Conservation (phyloP, 2,113 vertebrate genomes). For the crab-eating macaque (Macaca fascicularis) region DNA sequence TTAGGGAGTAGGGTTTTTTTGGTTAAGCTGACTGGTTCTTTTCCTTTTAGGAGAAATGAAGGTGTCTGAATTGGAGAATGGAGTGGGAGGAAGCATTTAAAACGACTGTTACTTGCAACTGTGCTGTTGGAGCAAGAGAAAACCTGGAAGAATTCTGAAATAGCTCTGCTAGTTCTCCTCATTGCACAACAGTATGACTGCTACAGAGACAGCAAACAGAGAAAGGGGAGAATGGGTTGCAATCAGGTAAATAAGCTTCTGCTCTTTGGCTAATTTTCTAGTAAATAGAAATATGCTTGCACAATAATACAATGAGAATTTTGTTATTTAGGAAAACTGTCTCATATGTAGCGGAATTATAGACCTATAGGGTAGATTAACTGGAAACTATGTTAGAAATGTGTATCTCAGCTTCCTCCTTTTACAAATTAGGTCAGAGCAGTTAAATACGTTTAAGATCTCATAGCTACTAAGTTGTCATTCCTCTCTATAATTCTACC, state of each 20-base stretch:
- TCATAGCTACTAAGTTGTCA: neutral
- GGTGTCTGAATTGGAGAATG: neutral
- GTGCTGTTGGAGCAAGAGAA: neutral
- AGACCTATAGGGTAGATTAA: neutral
- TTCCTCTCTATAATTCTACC: neutral
- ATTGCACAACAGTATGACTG: neutral
- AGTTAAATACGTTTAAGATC: neutral
- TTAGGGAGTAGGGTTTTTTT: neutral
- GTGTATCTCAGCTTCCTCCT: neutral
- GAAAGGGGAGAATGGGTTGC: neutral
- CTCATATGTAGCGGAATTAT: neutral
- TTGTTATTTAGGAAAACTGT: neutral
- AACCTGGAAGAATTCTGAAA: neutral
- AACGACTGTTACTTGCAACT: neutral
- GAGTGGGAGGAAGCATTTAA: neutral
- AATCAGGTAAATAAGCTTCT: neutral
- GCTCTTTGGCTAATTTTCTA: neutral
- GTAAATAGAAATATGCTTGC: neutral
- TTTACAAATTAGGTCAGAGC: neutral
- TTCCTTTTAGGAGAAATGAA: neutral
- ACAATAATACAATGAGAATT: neutral
- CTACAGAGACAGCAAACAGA: neutral
- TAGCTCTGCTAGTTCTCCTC: neutral
- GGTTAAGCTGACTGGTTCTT: neutral
- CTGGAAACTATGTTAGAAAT: neutral